Conservation (phyloP, 2,888 invertebrate species). For the Unio delphinus region DNA sequence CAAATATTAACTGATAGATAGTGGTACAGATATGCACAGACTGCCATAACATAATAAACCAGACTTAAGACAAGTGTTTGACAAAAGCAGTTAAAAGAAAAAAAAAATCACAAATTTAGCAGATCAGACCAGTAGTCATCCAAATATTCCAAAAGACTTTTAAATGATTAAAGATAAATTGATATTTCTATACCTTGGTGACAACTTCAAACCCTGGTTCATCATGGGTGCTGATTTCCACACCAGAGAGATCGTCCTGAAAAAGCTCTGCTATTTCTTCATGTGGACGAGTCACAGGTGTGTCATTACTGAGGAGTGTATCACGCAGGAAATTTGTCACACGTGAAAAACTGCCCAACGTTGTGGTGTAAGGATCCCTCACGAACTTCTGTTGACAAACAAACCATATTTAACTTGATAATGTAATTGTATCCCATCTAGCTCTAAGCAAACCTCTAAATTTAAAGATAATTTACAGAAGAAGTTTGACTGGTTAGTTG, state of each 20-base stretch:
- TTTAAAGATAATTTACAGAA: not conserved
- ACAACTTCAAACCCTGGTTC: slow-evolving; percentile 72
- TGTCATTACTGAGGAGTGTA: slow-evolving; percentile 66
- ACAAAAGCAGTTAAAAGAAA: too few relatives aligned
- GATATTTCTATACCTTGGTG: slow-evolving; percentile 62
- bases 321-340: slow-evolving; percentile 84
- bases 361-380: slow-evolving; percentile 85
- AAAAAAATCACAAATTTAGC: too few relatives aligned
- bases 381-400: slow-evolving; percentile 72
- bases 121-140: not conserved
- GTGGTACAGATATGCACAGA: too few relatives aligned
- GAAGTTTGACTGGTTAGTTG: too few relatives aligned
- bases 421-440: not conserved
- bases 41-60: too few relatives aligned
- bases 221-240: slow-evolving; percentile 68
- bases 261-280: slow-evolving; percentile 74
- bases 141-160: not conserved
- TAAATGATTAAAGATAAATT: not conserved
- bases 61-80: too few relatives aligned
- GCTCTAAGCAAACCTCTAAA: not conserved
- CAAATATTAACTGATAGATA: too few relatives aligned
- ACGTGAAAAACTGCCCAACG: slow-evolving; percentile 89
- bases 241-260: slow-evolving; percentile 61
- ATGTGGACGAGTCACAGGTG: slow-evolving; percentile 73
- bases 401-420: not conserved